A percentile compares a stretch with the other conserved stretches of the same genome.
These are phyloP conservation scores for Petrolisthes manimaculis DNA, from an alignment of 2,888 invertebrate genomes.

Conservation along the genomic window DNA sequence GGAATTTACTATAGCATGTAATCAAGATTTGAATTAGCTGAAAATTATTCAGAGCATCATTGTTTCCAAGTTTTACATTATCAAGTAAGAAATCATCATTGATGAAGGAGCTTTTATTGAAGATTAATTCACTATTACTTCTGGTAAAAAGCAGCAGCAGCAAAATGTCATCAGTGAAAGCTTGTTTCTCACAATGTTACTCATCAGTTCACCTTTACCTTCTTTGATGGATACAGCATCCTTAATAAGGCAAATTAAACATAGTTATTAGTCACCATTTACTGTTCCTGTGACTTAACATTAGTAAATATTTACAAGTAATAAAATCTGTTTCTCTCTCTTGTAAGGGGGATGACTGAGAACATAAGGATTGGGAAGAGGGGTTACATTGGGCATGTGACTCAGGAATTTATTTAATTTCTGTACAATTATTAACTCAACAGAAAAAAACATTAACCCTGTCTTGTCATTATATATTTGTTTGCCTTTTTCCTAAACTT, in stretches of 20 bases:
- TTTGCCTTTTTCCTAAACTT: not conserved
- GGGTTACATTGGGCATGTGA: not conserved
- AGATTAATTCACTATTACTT: too few relatives aligned
- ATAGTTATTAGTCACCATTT: not conserved
- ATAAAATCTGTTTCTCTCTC: not conserved
- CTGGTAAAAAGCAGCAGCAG: too few relatives aligned
- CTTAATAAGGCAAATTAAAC: not conserved
- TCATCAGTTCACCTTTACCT: too few relatives aligned
- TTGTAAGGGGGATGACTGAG: not conserved
- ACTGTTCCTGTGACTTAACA: slow-evolving; percentile 2
- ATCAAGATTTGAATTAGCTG: too few relatives aligned
- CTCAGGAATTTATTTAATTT: not conserved
- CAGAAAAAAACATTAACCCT: slow-evolving; percentile 2
- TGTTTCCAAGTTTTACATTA: too few relatives aligned
- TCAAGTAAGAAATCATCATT: too few relatives aligned
- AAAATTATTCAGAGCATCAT: too few relatives aligned
- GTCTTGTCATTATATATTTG: not conserved
- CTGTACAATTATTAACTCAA: not conserved
- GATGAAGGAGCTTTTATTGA: too few relatives aligned
- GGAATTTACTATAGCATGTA: too few relatives aligned
- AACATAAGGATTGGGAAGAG: not conserved
- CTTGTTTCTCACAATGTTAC: too few relatives aligned
- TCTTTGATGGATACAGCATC: too few relatives aligned
- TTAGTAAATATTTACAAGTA: not conserved
- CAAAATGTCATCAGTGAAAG: too few relatives aligned